Base-by-base conservation (phyloP, 2,797 vertebrate species). In the Microtus californicus region DNA sequence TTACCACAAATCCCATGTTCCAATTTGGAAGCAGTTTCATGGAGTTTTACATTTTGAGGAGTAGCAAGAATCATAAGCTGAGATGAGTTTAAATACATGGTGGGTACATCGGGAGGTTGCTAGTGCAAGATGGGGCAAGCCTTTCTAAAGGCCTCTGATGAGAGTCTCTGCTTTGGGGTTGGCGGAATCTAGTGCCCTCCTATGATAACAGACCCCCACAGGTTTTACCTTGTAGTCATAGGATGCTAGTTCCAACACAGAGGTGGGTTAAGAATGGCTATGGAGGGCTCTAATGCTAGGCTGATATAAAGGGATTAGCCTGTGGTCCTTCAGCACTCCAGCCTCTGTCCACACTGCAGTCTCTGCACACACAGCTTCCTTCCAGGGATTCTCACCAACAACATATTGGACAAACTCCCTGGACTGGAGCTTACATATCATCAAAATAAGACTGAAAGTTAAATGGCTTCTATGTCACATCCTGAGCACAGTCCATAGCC, bases 371-470 rank as follows among this genome's bases (percentile, higher is more conserved):
- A 85, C 31, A 45, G 10, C 29, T 34, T 85, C 29, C 43, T 23
- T 23, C 17, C 29, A 67, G 40, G 23, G 59, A 21, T 43, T 63
- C 59, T 43, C 37, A 31, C 6, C 43, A 29, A 63, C 9, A 11
- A 21, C 23, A 12, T 25, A 51, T 2, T 69, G 65, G 34, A 89
- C 79, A 93, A 95, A 82, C 21, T 92, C 45, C 81, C 8, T 63
- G 40, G 94, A 63, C 31, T 77, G 89, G 59, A 37, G 19, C 40
- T 69, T 88, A 25, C 8, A 17, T 54, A 56, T 86, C 34, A 40
- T 63, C 45, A 79, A 92, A 95, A 82, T 61, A 15, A 76, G 67
- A 93, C n/a, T 74, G 40, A 65, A 73, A 67, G 3, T 87, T 73
- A 78, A 43, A 4, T 0, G 0, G n/a, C 81, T 78, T 93, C 23